Evolutionary conservation across 30 jellyfish, hydroid and myxozoan species (phyloP), one percentile per base, ranked within the genome.

Genomic region (Mastigias papua): DNA sequence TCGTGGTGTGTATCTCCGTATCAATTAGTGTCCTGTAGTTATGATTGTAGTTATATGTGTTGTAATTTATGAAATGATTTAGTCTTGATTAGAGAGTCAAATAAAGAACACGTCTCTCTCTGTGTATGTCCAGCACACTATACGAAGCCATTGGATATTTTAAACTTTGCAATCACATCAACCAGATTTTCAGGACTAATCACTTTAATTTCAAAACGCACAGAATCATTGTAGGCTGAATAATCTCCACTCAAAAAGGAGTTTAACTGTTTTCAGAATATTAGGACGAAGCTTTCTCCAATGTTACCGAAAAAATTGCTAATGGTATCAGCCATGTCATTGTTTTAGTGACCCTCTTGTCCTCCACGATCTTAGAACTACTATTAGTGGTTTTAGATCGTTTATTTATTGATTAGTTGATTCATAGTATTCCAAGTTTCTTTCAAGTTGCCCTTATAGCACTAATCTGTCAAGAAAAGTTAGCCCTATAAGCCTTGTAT

Each of bases 121-220:
- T n/a, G n/a, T n/a, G n/a, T n/a, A n/a, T n/a, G n/a, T n/a, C n/a
- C n/a, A n/a, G n/a, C n/a, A n/a, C n/a, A n/a, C n/a, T n/a, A n/a
- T n/a, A n/a, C n/a, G n/a, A n/a, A 75, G 34, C 84, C 73, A n/a
- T 31, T 64, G 5, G 84, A 81, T 63, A 35, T 3, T 35, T 81
- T 81, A 61, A 81, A 81, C 51, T 62, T 81, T 28, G 21, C 51
- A 60, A 81, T 35, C 25, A 30, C 73, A 10, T 81, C 30, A 23
- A 21, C 49, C 4, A 64, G 80, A 5, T 81, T 63, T 32, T n/a
- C 70, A 29, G 72, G 58, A 57, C 73, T 63, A 2, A 81, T 51
- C 74, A 29, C 33, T 81, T 32, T 30, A 69, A 81, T 34, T 21
- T 64, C 34, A 81, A 64, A 81, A 16, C 51, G 50, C 6, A 11